A percentile compares a stretch with the other conserved stretches of the same genome.
phyloP scores from a whole-genome alignment of 2,888 invertebrate species.

The Drosophila rubida region DNA sequence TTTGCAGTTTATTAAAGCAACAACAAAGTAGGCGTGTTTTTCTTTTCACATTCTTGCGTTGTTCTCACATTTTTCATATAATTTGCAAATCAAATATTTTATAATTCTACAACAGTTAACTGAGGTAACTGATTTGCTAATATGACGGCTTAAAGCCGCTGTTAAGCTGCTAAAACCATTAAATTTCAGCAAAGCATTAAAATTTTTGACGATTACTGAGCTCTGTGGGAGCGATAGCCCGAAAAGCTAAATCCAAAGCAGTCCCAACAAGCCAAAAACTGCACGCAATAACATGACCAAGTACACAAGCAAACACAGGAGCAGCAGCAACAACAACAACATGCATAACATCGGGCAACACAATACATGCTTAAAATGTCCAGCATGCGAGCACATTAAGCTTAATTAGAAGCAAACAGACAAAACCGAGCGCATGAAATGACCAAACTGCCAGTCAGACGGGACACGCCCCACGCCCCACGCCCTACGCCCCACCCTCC shows the following conservation, averaged over 20 bases:
- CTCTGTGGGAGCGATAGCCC: conserved; percentile 19
- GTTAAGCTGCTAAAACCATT: conserved; percentile 10
- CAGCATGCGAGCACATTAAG: conserved; percentile 60
- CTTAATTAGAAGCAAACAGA: conserved; percentile 67
- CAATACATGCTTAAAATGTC: conserved; percentile 52
- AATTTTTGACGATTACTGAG: conserved; percentile 28
- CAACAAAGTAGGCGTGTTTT: conserved; percentile 3
- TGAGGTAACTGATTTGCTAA: not conserved
- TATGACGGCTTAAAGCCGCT: not conserved
- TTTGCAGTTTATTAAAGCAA: conserved; percentile 16
- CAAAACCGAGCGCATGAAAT: conserved; percentile 54
- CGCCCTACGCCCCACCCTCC: not conserved
- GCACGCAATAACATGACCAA: conserved; percentile 49
- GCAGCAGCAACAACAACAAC: conserved; percentile 15
- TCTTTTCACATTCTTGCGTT: not conserved
- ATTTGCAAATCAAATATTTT: not conserved
- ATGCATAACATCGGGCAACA: conserved; percentile 14
- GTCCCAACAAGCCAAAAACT: conserved; percentile 51
- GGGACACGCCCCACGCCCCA: not conserved
- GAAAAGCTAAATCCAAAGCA: conserved; percentile 28
- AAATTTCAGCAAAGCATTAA: conserved; percentile 19
- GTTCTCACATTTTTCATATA: not conserved
- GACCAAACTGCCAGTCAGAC: conserved; percentile 43
- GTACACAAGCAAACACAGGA: conserved; percentile 20
- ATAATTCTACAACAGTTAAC: not conserved